phyloP scores from a whole-genome alignment of 2,113 vertebrate species.

The Datnioides undecimradiatus region DNA sequence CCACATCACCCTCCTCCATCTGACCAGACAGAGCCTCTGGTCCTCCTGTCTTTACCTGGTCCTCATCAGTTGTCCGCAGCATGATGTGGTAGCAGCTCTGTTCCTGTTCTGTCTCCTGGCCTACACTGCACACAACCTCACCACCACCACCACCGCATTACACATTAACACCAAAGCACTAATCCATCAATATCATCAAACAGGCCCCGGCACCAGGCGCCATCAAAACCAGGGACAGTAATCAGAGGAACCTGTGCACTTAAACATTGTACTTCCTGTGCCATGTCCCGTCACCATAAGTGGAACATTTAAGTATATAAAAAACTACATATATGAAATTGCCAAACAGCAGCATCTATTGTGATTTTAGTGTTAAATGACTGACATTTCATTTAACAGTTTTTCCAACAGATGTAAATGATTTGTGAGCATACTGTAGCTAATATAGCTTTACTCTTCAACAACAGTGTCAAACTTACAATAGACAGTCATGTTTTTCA shows the following conservation, averaged over 20 bases:
- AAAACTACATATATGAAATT: neutral
- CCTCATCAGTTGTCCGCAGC: slow-evolving; percentile 63
- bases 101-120: slow-evolving; percentile 60
- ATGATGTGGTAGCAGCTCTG: slow-evolving; percentile 62
- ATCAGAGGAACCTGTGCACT: slow-evolving; percentile 38
- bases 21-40: slow-evolving; percentile 28
- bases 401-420: too few species aligned
- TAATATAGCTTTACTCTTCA: neutral
- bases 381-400: too few species aligned
- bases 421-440: too few species aligned
- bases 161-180: slow-evolving; percentile 68
- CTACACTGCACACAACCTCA: slow-evolving; percentile 33
- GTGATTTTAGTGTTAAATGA: neutral
- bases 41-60: slow-evolving; percentile 68
- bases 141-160: slow-evolving; percentile 35
- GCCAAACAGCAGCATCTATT: neutral
- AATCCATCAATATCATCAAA: slow-evolving; percentile 78
- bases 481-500: neutral
- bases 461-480: neutral
- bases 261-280: neutral
- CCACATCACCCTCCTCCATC: neutral
- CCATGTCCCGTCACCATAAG: neutral
- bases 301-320: too few species aligned
- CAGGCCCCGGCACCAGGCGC: slow-evolving; percentile 55
- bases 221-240: slow-evolving; percentile 58